Conservation (phyloP, 2,888 invertebrate species). For the Tanypteryx hageni region DNA sequence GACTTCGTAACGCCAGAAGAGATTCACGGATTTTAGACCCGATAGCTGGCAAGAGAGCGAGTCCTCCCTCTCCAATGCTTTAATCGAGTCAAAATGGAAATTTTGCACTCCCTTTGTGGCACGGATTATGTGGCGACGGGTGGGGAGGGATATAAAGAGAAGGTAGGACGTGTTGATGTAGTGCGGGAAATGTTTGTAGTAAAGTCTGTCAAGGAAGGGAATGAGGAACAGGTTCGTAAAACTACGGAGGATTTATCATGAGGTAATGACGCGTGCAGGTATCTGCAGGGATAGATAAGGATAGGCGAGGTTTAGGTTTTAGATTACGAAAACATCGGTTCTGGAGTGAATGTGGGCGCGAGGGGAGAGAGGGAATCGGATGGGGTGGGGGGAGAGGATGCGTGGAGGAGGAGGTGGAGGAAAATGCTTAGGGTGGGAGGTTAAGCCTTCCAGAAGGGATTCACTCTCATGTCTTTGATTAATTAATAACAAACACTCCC, state of each 20-base stretch:
- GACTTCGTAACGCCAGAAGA: background rate
- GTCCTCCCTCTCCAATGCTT: background rate
- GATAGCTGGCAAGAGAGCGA: too few relatives aligned
- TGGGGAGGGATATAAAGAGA: background rate
- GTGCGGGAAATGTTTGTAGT: too few relatives aligned
- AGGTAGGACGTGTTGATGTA: background rate
- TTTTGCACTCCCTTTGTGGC: background rate
- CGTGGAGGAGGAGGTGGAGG: too few relatives aligned
- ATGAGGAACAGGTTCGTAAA: too few relatives aligned
- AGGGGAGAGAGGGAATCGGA: background rate
- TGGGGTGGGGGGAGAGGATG: background rate
- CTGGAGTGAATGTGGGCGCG: background rate
- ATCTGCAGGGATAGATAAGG: background rate
- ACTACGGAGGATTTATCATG: background rate
- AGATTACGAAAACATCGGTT: slow-evolving; percentile 47
- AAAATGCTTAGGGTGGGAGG: background rate
- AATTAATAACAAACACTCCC: slow-evolving; percentile 57
- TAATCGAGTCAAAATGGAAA: slow-evolving; percentile 27
- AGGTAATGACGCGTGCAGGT: background rate
- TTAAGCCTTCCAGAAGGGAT: slow-evolving; percentile 40
- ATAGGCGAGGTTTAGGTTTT: background rate
- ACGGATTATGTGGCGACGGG: too few relatives aligned
- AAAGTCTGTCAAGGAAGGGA: too few relatives aligned
- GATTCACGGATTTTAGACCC: too few relatives aligned
- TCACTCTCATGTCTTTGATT: slow-evolving; percentile 45